Percentiles rank a stretch among this genome's conserved stretches.
These are phyloP conservation scores for Vireo altiloquus DNA, from an alignment of 2,113 vertebrate genomes.

Conservation along the genomic window DNA sequence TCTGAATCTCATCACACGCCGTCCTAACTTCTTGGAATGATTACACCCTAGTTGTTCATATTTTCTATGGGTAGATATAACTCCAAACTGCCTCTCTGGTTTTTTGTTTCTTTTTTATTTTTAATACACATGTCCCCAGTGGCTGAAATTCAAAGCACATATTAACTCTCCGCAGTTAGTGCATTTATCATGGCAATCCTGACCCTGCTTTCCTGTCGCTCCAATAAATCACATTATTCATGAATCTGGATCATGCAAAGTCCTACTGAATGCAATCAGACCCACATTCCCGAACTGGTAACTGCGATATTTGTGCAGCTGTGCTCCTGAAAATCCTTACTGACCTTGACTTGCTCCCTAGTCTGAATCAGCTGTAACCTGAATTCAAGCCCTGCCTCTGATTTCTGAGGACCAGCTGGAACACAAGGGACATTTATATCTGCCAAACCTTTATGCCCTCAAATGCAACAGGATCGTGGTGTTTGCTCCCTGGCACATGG, in stretches of 20 bases:
- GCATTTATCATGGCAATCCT: not conserved
- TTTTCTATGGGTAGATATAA: not conserved
- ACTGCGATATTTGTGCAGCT: not conserved
- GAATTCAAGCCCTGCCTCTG: not conserved
- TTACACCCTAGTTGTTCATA: not conserved
- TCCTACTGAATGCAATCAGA: not conserved
- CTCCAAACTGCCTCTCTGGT: not conserved
- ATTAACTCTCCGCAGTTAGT: not conserved
- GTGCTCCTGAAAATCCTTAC: not conserved
- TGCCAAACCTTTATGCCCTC: not conserved
- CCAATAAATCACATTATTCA: not conserved
- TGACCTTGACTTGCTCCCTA: not conserved
- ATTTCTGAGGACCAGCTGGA: not conserved
- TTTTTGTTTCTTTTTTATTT: not conserved
- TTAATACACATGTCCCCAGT: not conserved
- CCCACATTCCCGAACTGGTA: not conserved
- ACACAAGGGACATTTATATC: not conserved
- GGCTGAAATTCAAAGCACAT: not conserved
- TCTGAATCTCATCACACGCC: not conserved
- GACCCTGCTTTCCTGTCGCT: not conserved
- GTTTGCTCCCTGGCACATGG: accelerated
- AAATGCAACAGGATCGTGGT: accelerated
- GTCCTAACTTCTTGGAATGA: not conserved
- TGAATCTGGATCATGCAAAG: not conserved
- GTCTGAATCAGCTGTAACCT: not conserved